Evolutionary conservation across 2,113 vertebrate genomes (phyloP), one percentile per base, ranked within the genome.

Genomic region (Diadophis punctatus): DNA sequence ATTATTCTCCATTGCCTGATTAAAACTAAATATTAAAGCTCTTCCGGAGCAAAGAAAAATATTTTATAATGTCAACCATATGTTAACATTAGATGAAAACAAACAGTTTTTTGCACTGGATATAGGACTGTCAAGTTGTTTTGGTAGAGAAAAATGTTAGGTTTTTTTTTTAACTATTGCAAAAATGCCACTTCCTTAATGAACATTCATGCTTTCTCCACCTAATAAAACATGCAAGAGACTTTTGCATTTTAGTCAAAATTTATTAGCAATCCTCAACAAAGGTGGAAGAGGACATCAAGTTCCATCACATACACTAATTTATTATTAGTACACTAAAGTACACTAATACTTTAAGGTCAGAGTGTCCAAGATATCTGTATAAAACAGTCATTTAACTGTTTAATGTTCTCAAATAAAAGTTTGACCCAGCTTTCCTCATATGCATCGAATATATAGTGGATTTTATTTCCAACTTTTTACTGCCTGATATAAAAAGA

Each of bases 81-180:
- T 68, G 91, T n/a, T 1, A 1, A 92, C 95, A 20, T 49, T 92
- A 91, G 87, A 89, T 90, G 51, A 89, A 96, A 95, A 95, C 8
- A 94, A 95, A 92, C 30, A 52, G 3, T 68, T 94, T 34, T 93
- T 95, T 96, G 89, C 74, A 94, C 92, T 96, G 95, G 43, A 91
- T 46, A 30, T 92, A 30, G 11, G 23, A 34, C 25, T 95, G 89
- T 23, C 10, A 39, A 93, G 94, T 58, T 20, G 87, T 46, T 0
- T 0, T 1, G 16, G 25, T n/a, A 94, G 48, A 53, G 52, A 56
- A 25, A 30, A 93, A 94, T 0, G 0, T 86, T 87, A 89, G 14
- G 25, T 0, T 25, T 56, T 30, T 23, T 0, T 10, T 20, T 84
- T 88, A 86, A 53, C 8, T 30, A 91, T 51, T 55, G 48, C 55